These are phyloP conservation scores for Sebastes fasciatus DNA, from an alignment of 2,113 vertebrate genomes.

Conservation along the genomic window DNA sequence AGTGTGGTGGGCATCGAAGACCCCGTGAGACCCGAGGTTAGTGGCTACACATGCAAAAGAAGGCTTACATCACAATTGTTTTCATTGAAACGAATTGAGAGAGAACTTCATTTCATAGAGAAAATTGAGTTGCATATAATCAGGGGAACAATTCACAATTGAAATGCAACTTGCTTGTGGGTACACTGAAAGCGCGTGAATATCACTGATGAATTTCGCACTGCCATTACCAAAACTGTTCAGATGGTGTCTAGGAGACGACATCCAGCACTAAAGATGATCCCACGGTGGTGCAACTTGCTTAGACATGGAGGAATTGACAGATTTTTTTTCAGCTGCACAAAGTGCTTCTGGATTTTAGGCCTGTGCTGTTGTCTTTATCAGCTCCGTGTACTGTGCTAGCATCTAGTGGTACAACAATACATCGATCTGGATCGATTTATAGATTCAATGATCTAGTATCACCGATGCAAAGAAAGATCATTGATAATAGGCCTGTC, in stretches of 20 bases:
- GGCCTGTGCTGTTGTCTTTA: not conserved
- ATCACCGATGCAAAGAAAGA: too few species aligned
- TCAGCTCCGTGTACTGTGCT: not conserved
- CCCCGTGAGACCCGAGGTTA: conserved; percentile 96
- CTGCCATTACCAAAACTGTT: not conserved
- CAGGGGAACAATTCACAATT: not conserved
- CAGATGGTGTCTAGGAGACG: too few species aligned
- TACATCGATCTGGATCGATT: too few species aligned
- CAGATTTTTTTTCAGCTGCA: not conserved
- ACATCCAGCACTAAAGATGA: not conserved
- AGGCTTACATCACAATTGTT: not conserved
- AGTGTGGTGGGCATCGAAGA: conserved; percentile 98
- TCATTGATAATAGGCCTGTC: too few species aligned
- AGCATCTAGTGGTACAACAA: not conserved
- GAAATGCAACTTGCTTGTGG: not conserved
- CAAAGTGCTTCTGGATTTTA: not conserved
- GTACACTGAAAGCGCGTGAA: not conserved
- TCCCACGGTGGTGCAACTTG: not conserved
- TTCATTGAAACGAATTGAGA: not conserved
- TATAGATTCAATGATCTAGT: too few species aligned
- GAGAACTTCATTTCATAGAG: not conserved
- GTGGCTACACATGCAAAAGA: not conserved
- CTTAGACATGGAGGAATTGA: not conserved
- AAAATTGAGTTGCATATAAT: not conserved
- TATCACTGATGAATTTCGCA: not conserved